A percentile compares a stretch with the other conserved stretches of the same genome.
Evolutionary conservation across 2,797 vertebrate species (phyloP).

Genomic region (Gymnoscopelus microlampas): DNA sequence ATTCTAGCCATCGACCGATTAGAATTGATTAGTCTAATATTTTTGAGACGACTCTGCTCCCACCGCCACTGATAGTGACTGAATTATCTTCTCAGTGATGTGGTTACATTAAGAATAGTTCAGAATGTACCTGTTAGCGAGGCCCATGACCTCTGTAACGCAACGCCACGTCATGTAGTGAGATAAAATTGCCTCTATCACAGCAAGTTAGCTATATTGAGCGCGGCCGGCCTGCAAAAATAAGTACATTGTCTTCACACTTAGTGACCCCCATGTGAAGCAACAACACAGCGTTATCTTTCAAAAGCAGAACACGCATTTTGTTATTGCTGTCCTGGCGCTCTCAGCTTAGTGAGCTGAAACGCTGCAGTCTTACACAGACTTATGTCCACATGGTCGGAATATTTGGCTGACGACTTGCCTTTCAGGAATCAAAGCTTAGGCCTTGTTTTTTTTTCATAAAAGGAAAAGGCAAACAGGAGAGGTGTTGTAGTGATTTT

Average conservation of each 20-base stretch:
- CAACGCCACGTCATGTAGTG: constrained; percentile 32
- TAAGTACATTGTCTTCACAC: constrained; percentile 18
- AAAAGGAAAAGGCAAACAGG: constrained; percentile 45
- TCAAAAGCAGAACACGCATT: neutral
- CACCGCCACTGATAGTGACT: neutral
- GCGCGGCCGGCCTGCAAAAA: neutral
- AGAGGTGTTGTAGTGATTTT: constrained; percentile 33
- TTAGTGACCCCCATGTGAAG: constrained; percentile 11
- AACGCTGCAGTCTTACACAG: constrained; percentile 14
- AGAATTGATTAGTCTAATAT: constrained; percentile 2
- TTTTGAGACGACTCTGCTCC: constrained; percentile 6
- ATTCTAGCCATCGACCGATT: neutral
- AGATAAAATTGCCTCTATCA: constrained; percentile 32
- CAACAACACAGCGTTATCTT: neutral
- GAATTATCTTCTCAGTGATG: constrained; percentile 5
- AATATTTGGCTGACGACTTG: constrained; percentile 12
- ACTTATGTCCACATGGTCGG: constrained; percentile 4
- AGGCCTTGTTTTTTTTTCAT: neutral
- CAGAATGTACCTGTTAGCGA: neutral
- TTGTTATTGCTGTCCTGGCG: neutral
- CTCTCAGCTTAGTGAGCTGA: neutral
- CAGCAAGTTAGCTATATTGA: neutral
- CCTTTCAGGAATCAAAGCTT: constrained; percentile 20
- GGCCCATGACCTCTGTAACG: constrained; percentile 39
- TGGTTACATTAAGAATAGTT: neutral